Conservation (phyloP, 2,113 vertebrate species). For the Jaculus jaculus region DNA sequence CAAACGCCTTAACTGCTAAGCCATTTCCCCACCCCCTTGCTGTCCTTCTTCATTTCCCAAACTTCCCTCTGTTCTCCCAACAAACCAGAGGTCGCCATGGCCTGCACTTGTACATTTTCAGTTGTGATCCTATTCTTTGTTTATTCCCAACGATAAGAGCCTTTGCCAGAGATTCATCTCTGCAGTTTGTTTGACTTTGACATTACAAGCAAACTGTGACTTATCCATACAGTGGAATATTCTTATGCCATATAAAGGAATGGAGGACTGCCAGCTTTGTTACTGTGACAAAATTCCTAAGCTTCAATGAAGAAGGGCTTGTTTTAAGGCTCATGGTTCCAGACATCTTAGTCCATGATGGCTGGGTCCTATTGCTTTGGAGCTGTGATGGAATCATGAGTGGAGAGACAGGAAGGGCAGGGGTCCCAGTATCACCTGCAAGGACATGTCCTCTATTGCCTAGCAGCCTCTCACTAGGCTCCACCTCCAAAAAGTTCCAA, state of each 20-base stretch:
- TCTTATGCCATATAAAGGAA: neutral
- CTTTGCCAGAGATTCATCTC: neutral
- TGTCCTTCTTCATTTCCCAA: neutral
- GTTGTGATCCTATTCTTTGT: neutral
- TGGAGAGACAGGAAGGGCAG: neutral
- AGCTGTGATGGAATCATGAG: neutral
- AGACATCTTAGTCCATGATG: neutral
- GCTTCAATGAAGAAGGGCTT: neutral
- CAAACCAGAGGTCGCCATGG: neutral
- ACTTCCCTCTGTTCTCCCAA: neutral
- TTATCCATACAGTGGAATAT: fast-evolving
- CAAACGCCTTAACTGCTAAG: no score
- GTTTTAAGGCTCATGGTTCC: neutral
- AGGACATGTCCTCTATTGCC: neutral
- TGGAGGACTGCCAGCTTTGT: neutral
- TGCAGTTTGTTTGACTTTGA: neutral
- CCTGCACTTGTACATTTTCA: neutral
- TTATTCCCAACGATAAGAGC: neutral
- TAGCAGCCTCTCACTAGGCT: no score
- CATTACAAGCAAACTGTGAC: neutral
- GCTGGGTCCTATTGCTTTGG: neutral
- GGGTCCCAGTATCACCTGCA: neutral
- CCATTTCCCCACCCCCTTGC: no score
- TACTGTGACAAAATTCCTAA: neutral
- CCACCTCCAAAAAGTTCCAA: neutral